These are phyloP conservation scores for Cistogaster globosa DNA, from an alignment of 2,888 invertebrate species.

Conservation along the genomic window DNA sequence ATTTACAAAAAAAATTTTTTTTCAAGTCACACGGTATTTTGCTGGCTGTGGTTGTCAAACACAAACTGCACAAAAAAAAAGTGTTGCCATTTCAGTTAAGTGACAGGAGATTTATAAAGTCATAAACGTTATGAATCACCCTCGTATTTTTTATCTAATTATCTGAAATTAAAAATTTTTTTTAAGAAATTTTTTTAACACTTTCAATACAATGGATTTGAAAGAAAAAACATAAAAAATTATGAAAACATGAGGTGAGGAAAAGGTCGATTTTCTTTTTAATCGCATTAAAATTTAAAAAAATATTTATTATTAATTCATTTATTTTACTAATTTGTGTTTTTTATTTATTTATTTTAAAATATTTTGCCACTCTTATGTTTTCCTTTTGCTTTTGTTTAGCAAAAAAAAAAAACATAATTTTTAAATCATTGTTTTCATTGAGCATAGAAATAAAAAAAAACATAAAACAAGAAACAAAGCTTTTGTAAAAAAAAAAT, in stretches of 20 bases:
- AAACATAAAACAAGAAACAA: not conserved
- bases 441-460: not conserved
- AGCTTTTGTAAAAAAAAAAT: constrained; percentile 38
- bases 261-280: constrained; percentile 65
- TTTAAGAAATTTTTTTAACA: constrained; percentile 30
- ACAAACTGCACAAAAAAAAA: too few species aligned
- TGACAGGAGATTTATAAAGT: too few species aligned
- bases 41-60: too few species aligned
- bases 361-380: not conserved
- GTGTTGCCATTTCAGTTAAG: too few species aligned
- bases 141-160: not conserved
- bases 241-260: not conserved
- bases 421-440: not conserved
- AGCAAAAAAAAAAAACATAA: too few species aligned
- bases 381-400: not conserved
- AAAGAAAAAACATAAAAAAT: not conserved
- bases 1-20: too few species aligned
- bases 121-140: too few species aligned
- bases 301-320: constrained; percentile 52
- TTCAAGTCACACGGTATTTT: too few species aligned
- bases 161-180: not conserved
- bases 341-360: not conserved
- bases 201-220: not conserved
- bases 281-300: constrained; percentile 79
- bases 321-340: not conserved